Conservation (phyloP, 2,113 vertebrate genomes). For the Myrmophylax atrothorax region DNA sequence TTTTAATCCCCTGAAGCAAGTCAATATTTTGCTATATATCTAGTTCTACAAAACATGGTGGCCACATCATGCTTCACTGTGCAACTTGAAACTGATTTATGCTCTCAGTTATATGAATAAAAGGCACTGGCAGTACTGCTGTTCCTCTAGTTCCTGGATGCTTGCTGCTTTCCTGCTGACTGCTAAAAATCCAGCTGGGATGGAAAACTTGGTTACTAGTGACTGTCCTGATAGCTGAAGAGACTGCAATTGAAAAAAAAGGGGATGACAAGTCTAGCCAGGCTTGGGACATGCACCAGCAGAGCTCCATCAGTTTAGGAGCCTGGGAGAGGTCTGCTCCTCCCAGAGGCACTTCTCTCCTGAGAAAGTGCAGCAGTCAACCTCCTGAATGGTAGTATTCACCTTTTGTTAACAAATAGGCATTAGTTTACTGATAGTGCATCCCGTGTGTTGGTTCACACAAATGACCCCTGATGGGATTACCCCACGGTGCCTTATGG, state of each 20-base stretch:
- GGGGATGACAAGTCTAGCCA: background rate
- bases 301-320: rapidly evolving
- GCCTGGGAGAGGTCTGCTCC: background rate
- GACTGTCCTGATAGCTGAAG: background rate
- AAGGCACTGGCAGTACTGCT: background rate
- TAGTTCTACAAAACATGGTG: background rate
- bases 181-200: background rate
- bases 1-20: background rate
- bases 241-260: background rate
- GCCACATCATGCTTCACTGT: background rate
- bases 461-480: background rate
- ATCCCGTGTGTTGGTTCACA: background rate
- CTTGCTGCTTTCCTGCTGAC: background rate
- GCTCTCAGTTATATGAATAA: background rate
- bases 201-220: background rate
- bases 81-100: background rate
- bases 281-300: background rate
- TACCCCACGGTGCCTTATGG: background rate
- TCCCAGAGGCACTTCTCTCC: background rate
- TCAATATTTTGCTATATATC: background rate
- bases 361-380: background rate
- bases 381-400: background rate
- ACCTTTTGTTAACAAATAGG: background rate
- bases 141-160: background rate
- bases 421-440: background rate